Conservation (phyloP, 2,888 invertebrate genomes). For the Platycnemis pennipes region DNA sequence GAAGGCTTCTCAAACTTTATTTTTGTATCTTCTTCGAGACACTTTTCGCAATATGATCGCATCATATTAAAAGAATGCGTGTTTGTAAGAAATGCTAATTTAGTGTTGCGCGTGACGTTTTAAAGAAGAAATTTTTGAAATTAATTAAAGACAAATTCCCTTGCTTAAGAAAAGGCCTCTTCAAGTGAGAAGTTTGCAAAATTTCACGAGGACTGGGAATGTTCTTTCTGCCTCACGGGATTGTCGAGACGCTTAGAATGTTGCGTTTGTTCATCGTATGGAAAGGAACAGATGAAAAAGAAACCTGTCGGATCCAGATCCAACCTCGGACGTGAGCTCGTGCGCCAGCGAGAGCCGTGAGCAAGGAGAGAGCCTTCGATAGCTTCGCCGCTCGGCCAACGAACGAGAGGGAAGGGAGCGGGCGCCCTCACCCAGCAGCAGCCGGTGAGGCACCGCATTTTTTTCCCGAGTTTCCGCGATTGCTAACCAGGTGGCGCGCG, state of each 20-base stretch:
- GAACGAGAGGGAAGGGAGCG: neutral
- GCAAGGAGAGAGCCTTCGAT: neutral
- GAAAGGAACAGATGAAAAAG: neutral
- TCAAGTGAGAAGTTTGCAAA: neutral
- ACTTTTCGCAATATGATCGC: no score
- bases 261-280: neutral
- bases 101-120: no score
- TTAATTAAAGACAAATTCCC: no score
- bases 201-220: neutral
- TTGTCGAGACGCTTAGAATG: neutral
- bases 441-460: neutral
- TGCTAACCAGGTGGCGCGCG: conserved; percentile 28
- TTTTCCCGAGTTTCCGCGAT: conserved; percentile 50
- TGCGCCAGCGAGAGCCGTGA: neutral
- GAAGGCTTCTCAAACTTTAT: no score
- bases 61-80: no score
- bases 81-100: no score
- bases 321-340: neutral
- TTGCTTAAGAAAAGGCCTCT: no score
- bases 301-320: neutral
- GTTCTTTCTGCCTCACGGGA: neutral
- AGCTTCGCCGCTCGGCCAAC: no score
- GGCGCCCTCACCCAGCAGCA: neutral
- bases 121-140: no score
- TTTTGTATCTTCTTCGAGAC: no score